Evolutionary conservation across 2,113 vertebrate species (phyloP).

Genomic region (Octodon degus): DNA sequence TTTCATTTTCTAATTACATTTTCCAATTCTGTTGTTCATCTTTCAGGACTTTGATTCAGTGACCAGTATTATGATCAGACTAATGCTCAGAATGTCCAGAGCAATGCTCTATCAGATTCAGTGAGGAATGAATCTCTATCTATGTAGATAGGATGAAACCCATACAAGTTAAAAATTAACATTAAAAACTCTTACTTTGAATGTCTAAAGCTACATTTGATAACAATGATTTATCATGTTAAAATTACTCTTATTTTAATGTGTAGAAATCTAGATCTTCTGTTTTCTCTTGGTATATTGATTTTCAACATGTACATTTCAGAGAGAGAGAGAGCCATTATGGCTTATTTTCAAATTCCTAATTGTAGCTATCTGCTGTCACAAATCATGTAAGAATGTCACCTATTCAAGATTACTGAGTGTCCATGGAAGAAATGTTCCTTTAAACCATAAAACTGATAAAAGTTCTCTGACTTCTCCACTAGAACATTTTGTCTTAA

Average conservation of each 20-base stretch:
- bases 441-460: conserved; percentile 42
- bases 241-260: conserved; percentile 54
- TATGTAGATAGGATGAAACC: conserved; percentile 9
- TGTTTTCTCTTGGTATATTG: conserved; percentile 22
- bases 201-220: conserved; percentile 25
- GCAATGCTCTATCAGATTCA: background rate
- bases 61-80: background rate
- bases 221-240: conserved; percentile 17
- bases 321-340: background rate
- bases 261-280: conserved; percentile 3
- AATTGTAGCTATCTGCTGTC: conserved; percentile 42
- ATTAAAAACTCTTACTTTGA: conserved; percentile 35
- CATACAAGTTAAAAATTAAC: conserved; percentile 54
- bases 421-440: conserved; percentile 54
- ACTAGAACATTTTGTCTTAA: background rate
- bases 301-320: background rate
- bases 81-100: background rate
- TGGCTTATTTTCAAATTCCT: conserved; percentile 51
- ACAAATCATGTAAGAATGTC: conserved; percentile 54
- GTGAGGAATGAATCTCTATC: background rate
- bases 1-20: conserved; percentile 20
- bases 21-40: background rate
- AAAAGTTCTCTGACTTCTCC: background rate
- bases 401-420: conserved; percentile 46
- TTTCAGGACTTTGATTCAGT: conserved; percentile 19